A percentile compares a stretch with the other conserved stretches of the same genome.
phyloP scores from a whole-genome alignment of 92 coral and sea anemone species.

The Montipora capitata region DNA sequence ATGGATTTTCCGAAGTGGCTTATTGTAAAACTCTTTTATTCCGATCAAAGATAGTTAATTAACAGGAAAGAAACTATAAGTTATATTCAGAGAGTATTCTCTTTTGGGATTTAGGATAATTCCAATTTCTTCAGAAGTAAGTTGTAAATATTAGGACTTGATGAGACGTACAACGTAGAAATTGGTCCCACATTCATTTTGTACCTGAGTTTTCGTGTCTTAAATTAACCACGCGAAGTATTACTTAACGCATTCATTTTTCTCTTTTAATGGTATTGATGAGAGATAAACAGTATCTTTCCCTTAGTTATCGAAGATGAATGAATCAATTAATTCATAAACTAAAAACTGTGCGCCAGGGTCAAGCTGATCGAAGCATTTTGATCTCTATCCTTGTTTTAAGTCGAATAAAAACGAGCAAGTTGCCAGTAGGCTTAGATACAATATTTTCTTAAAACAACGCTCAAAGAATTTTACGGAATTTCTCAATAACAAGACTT shows the following conservation, averaged over 20 bases:
- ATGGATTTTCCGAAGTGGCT: too few species aligned
- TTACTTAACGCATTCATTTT: not conserved
- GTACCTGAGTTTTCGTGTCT: conserved; percentile 19
- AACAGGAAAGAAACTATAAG: not conserved
- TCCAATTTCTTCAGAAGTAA: not conserved
- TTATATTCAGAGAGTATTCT: conserved; percentile 9
- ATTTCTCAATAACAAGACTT: too few species aligned
- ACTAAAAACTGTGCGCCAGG: not conserved
- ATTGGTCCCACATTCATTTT: not conserved
- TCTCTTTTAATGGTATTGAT: not conserved
- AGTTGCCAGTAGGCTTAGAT: too few species aligned
- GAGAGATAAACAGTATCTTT: not conserved
- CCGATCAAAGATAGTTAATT: too few species aligned
- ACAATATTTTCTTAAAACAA: too few species aligned
- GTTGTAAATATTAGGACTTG: conserved; percentile 29
- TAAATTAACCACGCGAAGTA: conserved; percentile 20
- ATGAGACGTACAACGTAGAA: not conserved
- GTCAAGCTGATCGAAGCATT: too few species aligned
- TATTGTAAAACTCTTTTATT: too few species aligned
- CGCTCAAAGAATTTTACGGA: too few species aligned
- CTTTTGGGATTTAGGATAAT: conserved; percentile 14
- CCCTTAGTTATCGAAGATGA: not conserved
- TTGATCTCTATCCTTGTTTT: too few species aligned
- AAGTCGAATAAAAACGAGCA: too few species aligned
- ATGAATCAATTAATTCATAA: not conserved